Evolutionary conservation across 2,113 vertebrate genomes (phyloP), one percentile per base, ranked within the genome.

Genomic region (Indri indri): DNA sequence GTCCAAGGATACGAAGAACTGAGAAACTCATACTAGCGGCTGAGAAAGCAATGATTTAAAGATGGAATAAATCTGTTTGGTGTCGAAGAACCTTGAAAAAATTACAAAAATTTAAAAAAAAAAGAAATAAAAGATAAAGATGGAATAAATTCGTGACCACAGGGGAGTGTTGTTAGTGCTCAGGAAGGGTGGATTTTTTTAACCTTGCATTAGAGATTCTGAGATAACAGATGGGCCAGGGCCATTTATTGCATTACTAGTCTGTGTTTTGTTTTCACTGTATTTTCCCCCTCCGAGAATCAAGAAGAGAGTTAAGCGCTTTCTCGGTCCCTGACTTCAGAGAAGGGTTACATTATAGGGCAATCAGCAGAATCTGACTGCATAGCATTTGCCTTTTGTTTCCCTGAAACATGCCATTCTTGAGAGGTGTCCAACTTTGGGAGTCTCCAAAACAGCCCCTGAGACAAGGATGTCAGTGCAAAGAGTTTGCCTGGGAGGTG

Each of bases 41-140:
- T 87, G 47, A 77, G 65, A 76, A 84, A 90, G 70, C 13, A 25
- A 66, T 27, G 8, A 95, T 84, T 96, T 14, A 68, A 79, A 96
- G 84, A 52, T 70, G 47, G 54, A 70, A 63, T 70, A 61, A 90
- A 92, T 37, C 6, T 13, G 1, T 37, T 57, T 57, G 54, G 54
- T 57, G 18, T 57, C 54, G 20, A 57, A 57, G 17, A 57, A 20
- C 20, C 54, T 57, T 57, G 52, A 57, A 57, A 57, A 57, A 57
- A 57, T 57, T 57, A 54, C 18, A 57, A 20, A 50, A 57, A 5
- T 57, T 57, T 47, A 11, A 18, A 57, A 57, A 57, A 57, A 57
- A 57, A 57, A 57, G 54, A 57, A 57, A 20, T 57, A 57, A 57
- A 57, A 57, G 54, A 57, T 14, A 68, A 79, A 95, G 74, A 52